Percentiles rank a stretch among this genome's conserved stretches.
phyloP scores from a whole-genome alignment of 2,888 invertebrate species.

The Cistogaster globosa region DNA sequence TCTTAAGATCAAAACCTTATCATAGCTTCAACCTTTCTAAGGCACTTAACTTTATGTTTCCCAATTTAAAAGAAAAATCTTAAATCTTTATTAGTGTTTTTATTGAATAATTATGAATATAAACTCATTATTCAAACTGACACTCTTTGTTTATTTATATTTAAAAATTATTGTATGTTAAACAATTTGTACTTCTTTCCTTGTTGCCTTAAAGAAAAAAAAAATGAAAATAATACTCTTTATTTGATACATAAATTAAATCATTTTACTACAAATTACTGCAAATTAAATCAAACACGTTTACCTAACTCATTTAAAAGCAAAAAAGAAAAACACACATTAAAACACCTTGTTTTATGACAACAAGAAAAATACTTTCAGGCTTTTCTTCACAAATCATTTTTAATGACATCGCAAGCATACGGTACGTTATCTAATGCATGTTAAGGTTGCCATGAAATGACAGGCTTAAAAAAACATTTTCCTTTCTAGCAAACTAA shows the following conservation, averaged over 20 bases:
- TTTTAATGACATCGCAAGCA: constrained; percentile 51
- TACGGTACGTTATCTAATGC: constrained; percentile 14
- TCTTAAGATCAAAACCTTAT: no score
- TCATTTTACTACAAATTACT: background rate
- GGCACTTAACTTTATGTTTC: no score
- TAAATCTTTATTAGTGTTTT: no score
- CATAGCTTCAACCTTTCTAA: no score
- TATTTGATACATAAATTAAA: background rate
- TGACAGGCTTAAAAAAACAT: background rate
- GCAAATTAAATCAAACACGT: constrained; percentile 48
- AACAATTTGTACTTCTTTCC: no score
- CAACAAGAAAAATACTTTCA: background rate
- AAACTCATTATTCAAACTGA: no score
- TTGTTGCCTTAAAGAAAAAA: no score
- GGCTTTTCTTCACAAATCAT: background rate
- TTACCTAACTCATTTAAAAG: constrained; percentile 31
- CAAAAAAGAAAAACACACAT: background rate
- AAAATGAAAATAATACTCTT: no score
- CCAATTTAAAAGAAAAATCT: no score
- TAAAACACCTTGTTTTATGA: background rate
- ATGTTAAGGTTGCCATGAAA: constrained; percentile 31
- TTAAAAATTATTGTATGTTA: no score
- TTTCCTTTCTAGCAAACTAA: background rate
- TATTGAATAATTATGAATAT: no score
- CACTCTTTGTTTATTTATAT: no score